Conservation (phyloP, 1,140 invertebrate genomes). For the Goniozus legneri region DNA sequence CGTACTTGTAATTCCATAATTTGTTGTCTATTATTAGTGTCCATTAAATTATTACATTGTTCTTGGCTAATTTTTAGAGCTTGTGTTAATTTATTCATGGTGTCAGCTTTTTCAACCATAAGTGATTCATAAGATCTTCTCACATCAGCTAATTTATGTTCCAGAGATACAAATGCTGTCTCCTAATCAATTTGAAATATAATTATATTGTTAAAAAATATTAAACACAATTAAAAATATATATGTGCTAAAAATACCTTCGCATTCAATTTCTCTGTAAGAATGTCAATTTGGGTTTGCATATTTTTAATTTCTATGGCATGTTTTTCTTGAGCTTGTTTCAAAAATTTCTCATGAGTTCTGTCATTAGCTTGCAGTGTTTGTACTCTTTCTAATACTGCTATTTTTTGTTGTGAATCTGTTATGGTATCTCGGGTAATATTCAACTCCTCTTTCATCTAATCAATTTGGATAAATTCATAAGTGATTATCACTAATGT, state of each 20-base stretch:
- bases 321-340: conserved; percentile 43
- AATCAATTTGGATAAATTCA: conserved; percentile 3
- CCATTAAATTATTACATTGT: conserved; percentile 44
- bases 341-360: conserved; percentile 41
- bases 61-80: conserved; percentile 43
- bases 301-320: conserved; percentile 41
- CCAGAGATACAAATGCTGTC: conserved; percentile 28
- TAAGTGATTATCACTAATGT: conserved; percentile 8
- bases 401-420: conserved; percentile 43
- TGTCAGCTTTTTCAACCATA: conserved; percentile 46
- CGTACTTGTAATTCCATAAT: conserved; percentile 37
- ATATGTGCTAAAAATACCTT: conserved; percentile 38
- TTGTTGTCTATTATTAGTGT: conserved; percentile 38
- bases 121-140: conserved; percentile 37
- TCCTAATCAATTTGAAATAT: conserved; percentile 26
- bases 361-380: conserved; percentile 36
- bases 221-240: conserved; percentile 2
- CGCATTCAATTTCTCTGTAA: conserved; percentile 34
- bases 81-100: conserved; percentile 41
- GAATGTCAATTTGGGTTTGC: conserved; percentile 42
- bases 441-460: conserved; percentile 38
- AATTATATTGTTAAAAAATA: conserved; percentile 8
- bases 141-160: conserved; percentile 41
- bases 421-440: conserved; percentile 31
- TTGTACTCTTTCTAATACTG: conserved; percentile 38